Percentiles rank a stretch among this genome's conserved stretches.
Evolutionary conservation across 2,888 invertebrate genomes (phyloP).

Genomic region (Danaus chrysippus): DNA sequence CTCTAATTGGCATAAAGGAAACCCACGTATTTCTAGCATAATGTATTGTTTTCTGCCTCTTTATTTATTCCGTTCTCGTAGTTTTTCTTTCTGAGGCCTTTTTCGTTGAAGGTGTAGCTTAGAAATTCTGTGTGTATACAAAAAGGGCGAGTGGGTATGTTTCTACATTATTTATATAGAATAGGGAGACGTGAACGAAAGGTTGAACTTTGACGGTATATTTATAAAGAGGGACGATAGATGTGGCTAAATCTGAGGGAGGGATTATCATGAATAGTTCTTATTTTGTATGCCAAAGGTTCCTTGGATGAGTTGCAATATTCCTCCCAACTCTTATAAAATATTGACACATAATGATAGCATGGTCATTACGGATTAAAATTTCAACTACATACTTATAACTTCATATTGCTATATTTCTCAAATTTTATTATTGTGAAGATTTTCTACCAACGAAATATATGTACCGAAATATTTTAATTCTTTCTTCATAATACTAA

Average conservation of each 20-base stretch:
- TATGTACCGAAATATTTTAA: too few species aligned
- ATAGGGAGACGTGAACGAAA: conserved; percentile 10
- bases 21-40: conserved; percentile 36
- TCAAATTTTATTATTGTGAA: too few species aligned
- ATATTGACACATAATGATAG: background rate
- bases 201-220: conserved; percentile 16
- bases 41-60: conserved; percentile 47
- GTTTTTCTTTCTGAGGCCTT: conserved; percentile 38
- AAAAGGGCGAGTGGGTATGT: conserved; percentile 26
- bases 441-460: too few species aligned
- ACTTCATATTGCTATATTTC: too few species aligned
- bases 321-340: background rate
- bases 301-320: conserved; percentile 1
- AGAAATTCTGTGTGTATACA: conserved; percentile 32
- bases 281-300: background rate
- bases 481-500: background rate
- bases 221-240: conserved; percentile 14
- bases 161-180: conserved; percentile 36
- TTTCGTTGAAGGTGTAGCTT: conserved; percentile 36
- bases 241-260: conserved; percentile 10
- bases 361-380: too few species aligned
- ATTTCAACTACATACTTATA: too few species aligned
- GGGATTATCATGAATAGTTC: conserved; percentile 9
- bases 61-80: conserved; percentile 58
- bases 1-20: conserved; percentile 23